Base-by-base conservation (phyloP, 1,140 invertebrate species). In the Metopolophium dirhodum region DNA sequence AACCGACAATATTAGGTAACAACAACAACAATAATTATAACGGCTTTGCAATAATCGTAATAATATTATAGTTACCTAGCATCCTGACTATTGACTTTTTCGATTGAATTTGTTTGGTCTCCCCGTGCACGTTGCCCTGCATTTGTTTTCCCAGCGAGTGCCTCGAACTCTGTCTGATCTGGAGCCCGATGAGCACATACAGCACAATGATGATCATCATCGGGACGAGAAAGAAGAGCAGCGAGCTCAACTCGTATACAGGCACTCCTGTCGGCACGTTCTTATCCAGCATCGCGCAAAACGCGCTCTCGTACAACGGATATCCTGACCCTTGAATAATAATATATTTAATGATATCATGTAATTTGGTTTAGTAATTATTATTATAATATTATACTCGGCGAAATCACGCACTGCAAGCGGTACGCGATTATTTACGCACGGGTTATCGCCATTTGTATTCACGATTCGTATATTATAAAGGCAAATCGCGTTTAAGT, bases 151-250 rank as follows among this genome's bases (percentile, higher is more conserved):
- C 95, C 0, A 96, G 95, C 18, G 95, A 95, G 93, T 95, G 95
- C 11, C 95, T 94, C 86, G 95, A 95, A 9, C 95, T 95, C 0
- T 95, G 95, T 96, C 94, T 96, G 94, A 98, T 97, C 94, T 96
- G 95, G 0, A 97, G 94, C 0, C 97, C 97, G 96, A 98, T 98
- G 93, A 96, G 96, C 7, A 96, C 96, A 95, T 98, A 98, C 2
- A 98, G 96, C 37, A 97, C 95, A 3, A 97, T 95, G 87, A 99
- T 98, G 6, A 98, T 96, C 9, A 97, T 83, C 96, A 98, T 97
- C 1, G 98, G 98, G 54, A 98, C 95, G 49, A 98, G 95, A 95
- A 99, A 98, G 95, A 98, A 98, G 51, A 98, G 95, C 41, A 98
- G 95, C 91, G 97, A 97, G 94, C 97, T 98, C n/a, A 98, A 94